Base-by-base conservation (phyloP, 2,888 invertebrate species). In the Nowickia ferox region DNA sequence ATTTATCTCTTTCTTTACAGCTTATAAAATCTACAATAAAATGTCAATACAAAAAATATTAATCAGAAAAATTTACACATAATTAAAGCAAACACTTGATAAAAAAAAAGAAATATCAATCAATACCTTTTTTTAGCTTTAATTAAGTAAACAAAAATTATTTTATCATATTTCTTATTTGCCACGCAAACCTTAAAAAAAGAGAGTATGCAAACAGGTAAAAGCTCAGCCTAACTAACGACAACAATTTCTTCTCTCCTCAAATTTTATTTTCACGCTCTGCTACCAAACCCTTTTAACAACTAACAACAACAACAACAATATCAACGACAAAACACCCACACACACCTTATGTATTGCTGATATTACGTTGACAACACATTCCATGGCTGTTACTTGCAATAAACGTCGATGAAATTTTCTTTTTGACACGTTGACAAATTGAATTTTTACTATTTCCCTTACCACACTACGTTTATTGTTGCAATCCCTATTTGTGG, bases 41-140 rank as follows among this genome's bases (percentile, higher is more conserved):
- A 55, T 40, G 46, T 46, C n/a, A 66, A n/a, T 30, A 46, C 38
- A 30, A 57, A 63, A 84, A 61, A 59, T 51, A 59, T 44, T 13
- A 66, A 22, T 19, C 44, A 38, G 59, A 57, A 38, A 57, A 72
- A 59, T 78, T 30, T 30, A 30, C 30, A 30, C 11, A 75, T n/a
- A 71, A 48, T 13, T 1, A 74, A 84, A 81, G 80, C 84, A 86
- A 84, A 84, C 80, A 86, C 86, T 86, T 86, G 84, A 74, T 79
- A n/a, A 55, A 55, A 66, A 9, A 38, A 38, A 61, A 59, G 8
- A 17, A 42, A 17, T 40, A 10, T 66, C 15, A 38, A 66, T 74
- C 66, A 74, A 80, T 80, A 80, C 57, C 65, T 42, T 80, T 65
- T 30, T 57, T 65, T 72, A 51, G 46, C 30, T 40, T 10, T 40